phyloP scores from a whole-genome alignment of 2,888 invertebrate genomes.

The Chesias legatella region DNA sequence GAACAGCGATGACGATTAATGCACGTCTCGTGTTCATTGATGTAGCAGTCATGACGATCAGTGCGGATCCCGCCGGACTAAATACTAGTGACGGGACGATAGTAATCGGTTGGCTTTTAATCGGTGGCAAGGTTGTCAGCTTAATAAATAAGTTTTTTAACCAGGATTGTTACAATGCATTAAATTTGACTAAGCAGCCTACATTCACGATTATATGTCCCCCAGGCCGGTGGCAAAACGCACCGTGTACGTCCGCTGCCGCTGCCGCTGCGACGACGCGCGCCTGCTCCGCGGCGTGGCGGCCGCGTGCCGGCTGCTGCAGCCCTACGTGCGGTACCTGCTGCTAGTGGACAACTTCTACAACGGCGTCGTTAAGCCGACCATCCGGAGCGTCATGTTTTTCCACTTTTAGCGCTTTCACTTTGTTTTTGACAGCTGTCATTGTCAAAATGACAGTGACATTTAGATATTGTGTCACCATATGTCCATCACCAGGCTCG shows the following conservation, averaged over 20 bases:
- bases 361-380: slow-evolving; percentile 57
- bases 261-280: slow-evolving; percentile 37
- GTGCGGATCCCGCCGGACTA: too few relatives aligned
- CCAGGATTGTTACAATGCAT: too few relatives aligned
- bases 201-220: slow-evolving; percentile 2
- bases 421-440: neutral
- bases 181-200: too few relatives aligned
- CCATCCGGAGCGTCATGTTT: slow-evolving; percentile 59
- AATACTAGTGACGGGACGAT: too few relatives aligned
- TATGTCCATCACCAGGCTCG: too few relatives aligned
- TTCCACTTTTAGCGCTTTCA: slow-evolving; percentile 54
- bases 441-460: neutral
- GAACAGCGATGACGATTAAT: too few relatives aligned
- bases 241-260: slow-evolving; percentile 30
- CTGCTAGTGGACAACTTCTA: slow-evolving; percentile 59
- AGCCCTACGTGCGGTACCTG: slow-evolving; percentile 49
- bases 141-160: too few relatives aligned
- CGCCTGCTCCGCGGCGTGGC: slow-evolving; percentile 41
- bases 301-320: slow-evolving; percentile 17
- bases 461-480: too few relatives aligned
- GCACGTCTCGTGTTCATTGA: too few relatives aligned
- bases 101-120: too few relatives aligned
- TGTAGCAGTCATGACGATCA: too few relatives aligned
- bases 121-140: too few relatives aligned
- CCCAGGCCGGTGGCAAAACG: slow-evolving; percentile 59